Evolutionary conservation across 2,888 invertebrate species (phyloP).

Genomic region (Plemyria rubiginata): DNA sequence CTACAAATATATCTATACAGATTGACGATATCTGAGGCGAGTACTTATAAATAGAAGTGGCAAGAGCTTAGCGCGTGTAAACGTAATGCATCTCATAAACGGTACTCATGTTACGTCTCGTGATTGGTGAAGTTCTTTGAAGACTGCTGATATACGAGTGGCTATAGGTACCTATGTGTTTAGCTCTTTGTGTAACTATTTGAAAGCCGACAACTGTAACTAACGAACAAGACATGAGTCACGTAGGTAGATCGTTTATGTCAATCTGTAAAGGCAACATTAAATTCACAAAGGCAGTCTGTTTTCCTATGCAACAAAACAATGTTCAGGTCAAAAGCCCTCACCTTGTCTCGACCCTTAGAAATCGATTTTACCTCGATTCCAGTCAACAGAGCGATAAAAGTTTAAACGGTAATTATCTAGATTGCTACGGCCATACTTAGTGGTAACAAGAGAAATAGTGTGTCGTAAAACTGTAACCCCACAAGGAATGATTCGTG

Average conservation of each 20-base stretch:
- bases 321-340: conserved; percentile 26
- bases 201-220: background rate
- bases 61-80: conserved; percentile 23
- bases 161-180: background rate
- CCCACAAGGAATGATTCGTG: conserved; percentile 86
- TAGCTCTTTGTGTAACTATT: background rate
- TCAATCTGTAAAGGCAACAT: conserved; percentile 9
- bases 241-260: background rate
- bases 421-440: conserved; percentile 30
- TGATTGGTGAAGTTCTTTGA: conserved; percentile 7
- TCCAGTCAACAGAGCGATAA: conserved; percentile 29
- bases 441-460: conserved; percentile 23
- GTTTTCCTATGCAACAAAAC: background rate
- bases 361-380: conserved; percentile 34
- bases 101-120: conserved; percentile 18
- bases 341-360: conserved; percentile 35
- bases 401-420: conserved; percentile 33
- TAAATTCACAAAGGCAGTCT: background rate
- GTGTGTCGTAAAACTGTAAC: conserved; percentile 41
- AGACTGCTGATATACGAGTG: conserved; percentile 8
- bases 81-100: background rate
- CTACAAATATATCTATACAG: conserved; percentile 27
- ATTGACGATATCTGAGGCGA: conserved; percentile 29
- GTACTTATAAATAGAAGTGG: conserved; percentile 36
- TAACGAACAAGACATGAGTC: background rate